Percentiles rank a stretch among this genome's conserved stretches.
These are phyloP conservation scores for Euthynnus affinis DNA, from an alignment of 2,797 vertebrate species.

Conservation along the genomic window DNA sequence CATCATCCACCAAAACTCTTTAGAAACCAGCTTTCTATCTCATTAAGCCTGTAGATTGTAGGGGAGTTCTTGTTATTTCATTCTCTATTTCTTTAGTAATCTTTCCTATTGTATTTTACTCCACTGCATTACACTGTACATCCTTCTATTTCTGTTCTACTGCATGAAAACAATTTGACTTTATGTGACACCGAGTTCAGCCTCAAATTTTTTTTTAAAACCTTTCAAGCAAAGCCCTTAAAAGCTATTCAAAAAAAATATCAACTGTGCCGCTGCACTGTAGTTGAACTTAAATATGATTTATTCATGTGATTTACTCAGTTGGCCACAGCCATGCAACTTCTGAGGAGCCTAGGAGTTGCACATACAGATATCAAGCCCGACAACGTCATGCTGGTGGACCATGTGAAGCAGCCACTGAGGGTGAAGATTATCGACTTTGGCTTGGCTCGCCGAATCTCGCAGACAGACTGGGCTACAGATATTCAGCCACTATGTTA, in stretches of 20 bases:
- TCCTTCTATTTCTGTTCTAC: not conserved
- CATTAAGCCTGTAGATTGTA: not conserved
- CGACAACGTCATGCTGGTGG: constrained; percentile 46
- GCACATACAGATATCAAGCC: constrained; percentile 25
- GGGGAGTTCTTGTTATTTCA: too few relatives aligned
- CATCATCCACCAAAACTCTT: not conserved
- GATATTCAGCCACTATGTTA: not conserved
- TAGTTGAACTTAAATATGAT: not conserved
- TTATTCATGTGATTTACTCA: constrained; percentile 8
- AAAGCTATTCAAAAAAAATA: not conserved
- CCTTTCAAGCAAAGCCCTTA: not conserved
- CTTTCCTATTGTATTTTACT: not conserved
- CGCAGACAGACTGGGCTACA: not conserved
- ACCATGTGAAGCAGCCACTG: constrained; percentile 12
- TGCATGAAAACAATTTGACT: not conserved
- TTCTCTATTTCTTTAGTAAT: not conserved
- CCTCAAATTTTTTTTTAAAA: not conserved
- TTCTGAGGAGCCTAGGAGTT: not conserved
- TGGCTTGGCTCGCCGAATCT: constrained; percentile 1
- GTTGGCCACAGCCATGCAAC: constrained; percentile 18
- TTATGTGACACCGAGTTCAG: not conserved
- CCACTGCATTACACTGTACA: too few relatives aligned
- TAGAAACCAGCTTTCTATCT: too few relatives aligned
- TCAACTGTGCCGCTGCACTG: not conserved
- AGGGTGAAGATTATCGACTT: constrained; percentile 46